phyloP scores from a whole-genome alignment of 2,888 invertebrate genomes.

The Melinaea marsaeus region DNA sequence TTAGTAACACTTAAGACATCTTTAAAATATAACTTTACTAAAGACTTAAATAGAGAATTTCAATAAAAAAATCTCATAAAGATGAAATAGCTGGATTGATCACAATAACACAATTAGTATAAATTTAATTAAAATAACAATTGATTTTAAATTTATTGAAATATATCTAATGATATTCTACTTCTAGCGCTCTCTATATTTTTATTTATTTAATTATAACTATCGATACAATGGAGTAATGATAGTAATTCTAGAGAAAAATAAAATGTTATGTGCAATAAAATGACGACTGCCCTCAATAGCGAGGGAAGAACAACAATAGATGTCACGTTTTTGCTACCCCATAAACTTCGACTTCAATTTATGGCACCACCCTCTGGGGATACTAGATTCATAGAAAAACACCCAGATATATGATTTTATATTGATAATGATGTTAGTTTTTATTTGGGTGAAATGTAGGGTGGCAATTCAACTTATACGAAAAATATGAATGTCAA shows the following conservation, averaged over 20 bases:
- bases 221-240: conserved; percentile 7
- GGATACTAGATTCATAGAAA: conserved; percentile 21
- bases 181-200: no score
- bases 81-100: no score
- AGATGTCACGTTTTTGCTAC: conserved; percentile 62
- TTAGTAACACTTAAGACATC: no score
- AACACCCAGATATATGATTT: neutral
- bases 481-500: neutral
- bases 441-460: neutral
- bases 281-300: conserved; percentile 56
- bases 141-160: no score
- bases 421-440: neutral
- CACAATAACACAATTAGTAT: no score
- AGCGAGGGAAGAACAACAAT: conserved; percentile 51
- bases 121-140: no score
- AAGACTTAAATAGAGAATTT: no score
- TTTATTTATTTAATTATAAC: neutral
- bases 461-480: neutral
- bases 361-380: conserved; percentile 50
- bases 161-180: no score
- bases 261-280: conserved; percentile 42
- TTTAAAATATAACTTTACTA: no score
- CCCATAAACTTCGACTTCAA: conserved; percentile 66
- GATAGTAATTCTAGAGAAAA: conserved; percentile 31
- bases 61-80: no score